Evolutionary conservation across 1,140 invertebrate species (phyloP).

Genomic region (Oreohelix idahoensis): DNA sequence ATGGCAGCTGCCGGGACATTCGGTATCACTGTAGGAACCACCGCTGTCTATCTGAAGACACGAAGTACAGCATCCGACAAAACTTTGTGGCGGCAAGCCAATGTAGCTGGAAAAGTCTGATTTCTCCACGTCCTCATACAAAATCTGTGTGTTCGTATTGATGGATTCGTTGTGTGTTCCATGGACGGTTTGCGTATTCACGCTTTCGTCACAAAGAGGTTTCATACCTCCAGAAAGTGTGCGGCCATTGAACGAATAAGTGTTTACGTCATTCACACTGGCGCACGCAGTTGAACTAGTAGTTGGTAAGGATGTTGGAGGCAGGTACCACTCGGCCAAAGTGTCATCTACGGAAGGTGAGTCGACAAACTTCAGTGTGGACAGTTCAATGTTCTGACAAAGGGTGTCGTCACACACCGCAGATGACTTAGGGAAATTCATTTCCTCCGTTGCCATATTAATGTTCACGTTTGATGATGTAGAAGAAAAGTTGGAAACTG

Average conservation of each 20-base stretch:
- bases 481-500: neutral
- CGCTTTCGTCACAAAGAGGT: neutral
- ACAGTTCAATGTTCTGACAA: constrained; percentile 22
- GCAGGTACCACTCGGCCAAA: constrained; percentile 9
- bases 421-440: neutral
- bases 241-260: neutral
- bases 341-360: constrained; percentile 24
- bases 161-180: neutral
- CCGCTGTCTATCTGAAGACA: neutral
- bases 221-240: neutral
- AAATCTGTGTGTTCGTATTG: neutral
- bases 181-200: neutral
- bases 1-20: neutral
- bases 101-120: neutral
- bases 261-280: neutral
- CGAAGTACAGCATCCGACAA: neutral
- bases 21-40: neutral
- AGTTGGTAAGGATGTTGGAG: neutral
- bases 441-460: neutral
- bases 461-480: neutral
- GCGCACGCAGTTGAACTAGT: neutral
- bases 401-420: neutral
- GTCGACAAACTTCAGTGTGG: constrained; percentile 27
- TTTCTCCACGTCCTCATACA: neutral
- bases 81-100: neutral